Evolutionary conservation across 2,888 invertebrate species (phyloP).

Genomic region (Athalia circularis): DNA sequence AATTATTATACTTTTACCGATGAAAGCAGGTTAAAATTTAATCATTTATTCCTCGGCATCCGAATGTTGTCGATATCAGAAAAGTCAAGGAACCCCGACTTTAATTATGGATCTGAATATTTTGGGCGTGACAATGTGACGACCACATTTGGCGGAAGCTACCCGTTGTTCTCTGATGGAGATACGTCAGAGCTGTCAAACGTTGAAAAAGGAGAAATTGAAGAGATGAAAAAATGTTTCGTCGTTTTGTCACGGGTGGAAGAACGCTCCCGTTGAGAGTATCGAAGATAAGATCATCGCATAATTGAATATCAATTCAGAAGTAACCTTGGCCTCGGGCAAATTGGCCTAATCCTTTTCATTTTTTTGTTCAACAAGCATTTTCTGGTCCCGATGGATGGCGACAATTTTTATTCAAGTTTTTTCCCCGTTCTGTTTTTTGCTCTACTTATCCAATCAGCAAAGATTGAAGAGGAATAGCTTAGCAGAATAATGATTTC

Average conservation of each 20-base stretch:
- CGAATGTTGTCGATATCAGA: no score
- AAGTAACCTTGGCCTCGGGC: constrained; percentile 19
- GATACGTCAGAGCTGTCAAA: constrained; percentile 7
- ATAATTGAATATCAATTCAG: constrained; percentile 32
- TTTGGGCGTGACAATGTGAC: neutral
- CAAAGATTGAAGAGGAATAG: neutral
- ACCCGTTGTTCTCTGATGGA: neutral
- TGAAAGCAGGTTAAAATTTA: no score
- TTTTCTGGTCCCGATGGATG: no score
- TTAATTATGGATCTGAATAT: neutral
- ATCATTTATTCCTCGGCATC: no score
- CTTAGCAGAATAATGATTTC: constrained; percentile 6
- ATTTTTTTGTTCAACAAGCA: constrained; percentile 13
- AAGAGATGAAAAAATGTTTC: neutral
- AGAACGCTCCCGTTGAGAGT: constrained; percentile 12
- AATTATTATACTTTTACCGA: neutral
- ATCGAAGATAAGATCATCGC: constrained; percentile 26
- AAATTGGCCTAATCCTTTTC: constrained; percentile 21
- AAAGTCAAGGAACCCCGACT: no score
- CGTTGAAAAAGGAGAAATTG: neutral
- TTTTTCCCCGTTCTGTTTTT: no score
- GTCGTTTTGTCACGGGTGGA: neutral
- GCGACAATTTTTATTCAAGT: no score
- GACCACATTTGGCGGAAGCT: neutral
- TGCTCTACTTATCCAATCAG: no score